These are phyloP conservation scores for Limnephilus rhombicus DNA, from an alignment of 2,888 invertebrate species.

Conservation along the genomic window DNA sequence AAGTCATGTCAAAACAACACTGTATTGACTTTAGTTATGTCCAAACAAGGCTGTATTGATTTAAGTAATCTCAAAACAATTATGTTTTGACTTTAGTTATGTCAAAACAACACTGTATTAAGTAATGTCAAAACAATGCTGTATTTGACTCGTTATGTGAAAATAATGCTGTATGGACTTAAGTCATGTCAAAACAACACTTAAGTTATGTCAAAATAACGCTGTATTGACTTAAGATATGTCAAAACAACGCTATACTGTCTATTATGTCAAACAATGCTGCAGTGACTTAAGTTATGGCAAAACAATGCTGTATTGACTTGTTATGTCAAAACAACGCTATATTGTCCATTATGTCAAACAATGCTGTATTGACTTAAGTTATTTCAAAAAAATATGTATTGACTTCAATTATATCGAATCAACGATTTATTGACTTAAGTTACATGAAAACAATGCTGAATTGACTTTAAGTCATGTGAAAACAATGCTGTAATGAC, in stretches of 20 bases:
- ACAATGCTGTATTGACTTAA: not conserved
- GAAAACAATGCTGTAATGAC: not conserved
- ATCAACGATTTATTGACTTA: no score
- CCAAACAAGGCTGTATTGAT: not conserved
- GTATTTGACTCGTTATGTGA: not conserved
- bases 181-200: not conserved
- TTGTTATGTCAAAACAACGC: no score
- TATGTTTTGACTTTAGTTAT: no score
- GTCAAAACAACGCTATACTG: no score
- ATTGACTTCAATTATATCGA: no score
- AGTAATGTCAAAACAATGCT: not conserved
- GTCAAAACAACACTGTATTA: not conserved
- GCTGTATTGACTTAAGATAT: no score
- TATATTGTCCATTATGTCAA: no score
- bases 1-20: not conserved
- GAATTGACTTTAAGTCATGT: not conserved
- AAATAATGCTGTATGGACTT: not conserved
- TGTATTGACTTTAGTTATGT: not conserved
- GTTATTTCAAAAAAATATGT: not conserved
- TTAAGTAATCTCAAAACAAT: not conserved
- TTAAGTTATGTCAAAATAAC: not conserved
- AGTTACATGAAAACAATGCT: not conserved
- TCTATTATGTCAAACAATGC: no score
- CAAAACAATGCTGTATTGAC: no score
- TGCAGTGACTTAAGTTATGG: no score